Conservation (phyloP, 2,797 vertebrate genomes). For the Orientallactaga sibirica region DNA sequence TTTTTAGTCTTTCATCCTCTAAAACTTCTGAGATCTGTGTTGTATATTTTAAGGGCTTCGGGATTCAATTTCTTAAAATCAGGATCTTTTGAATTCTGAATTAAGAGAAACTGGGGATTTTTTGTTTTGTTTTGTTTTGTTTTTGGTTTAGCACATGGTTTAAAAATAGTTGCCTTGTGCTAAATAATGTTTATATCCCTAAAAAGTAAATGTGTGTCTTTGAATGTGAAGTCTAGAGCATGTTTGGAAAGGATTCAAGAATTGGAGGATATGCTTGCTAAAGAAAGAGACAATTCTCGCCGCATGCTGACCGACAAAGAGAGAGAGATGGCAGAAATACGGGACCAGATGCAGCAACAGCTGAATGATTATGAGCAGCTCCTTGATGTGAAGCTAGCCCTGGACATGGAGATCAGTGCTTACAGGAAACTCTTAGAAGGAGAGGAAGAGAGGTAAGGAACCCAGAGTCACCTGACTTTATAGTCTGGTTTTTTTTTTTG, state of each 20-base stretch:
- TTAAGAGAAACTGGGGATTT: neutral
- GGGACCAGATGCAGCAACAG: constrained; percentile 92
- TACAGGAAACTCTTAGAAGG: constrained; percentile 95
- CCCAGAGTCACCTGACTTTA: neutral
- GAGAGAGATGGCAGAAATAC: constrained; percentile 90
- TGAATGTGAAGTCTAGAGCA: constrained; percentile 89
- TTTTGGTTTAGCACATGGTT: constrained; percentile 35
- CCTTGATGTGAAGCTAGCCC: constrained; percentile 95
- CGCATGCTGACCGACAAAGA: constrained; percentile 91
- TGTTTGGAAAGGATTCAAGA: constrained; percentile 93
- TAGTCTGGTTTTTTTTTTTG: neutral
- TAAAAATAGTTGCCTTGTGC: constrained; percentile 70
- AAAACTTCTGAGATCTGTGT: neutral
- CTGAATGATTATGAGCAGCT: constrained; percentile 94
- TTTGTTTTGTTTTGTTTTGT: neutral
- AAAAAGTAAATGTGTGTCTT: constrained; percentile 71
- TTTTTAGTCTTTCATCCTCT: neutral
- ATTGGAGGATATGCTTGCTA: constrained; percentile 90
- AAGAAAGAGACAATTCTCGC: constrained; percentile 91
- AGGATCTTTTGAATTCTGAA: constrained; percentile 7
- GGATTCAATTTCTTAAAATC: constrained; percentile 31
- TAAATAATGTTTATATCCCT: constrained; percentile 53
- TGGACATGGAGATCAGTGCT: constrained; percentile 96
- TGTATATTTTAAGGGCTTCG: constrained; percentile 40
- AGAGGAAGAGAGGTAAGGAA: constrained; percentile 94